phyloP scores from a whole-genome alignment of 53 echinoderm and acorn worm genomes.

The Glandiceps talaboti region DNA sequence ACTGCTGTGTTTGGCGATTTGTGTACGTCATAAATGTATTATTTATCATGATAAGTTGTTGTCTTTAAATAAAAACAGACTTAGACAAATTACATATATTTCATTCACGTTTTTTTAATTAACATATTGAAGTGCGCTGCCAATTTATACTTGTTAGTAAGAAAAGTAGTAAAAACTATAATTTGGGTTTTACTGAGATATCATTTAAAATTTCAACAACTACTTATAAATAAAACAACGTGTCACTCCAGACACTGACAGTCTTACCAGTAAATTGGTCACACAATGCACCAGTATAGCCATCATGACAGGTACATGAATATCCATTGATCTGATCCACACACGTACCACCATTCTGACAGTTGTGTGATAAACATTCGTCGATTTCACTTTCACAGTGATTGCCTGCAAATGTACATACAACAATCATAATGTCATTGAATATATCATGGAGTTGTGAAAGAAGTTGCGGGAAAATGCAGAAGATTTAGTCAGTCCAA shows the following conservation, averaged over 20 bases:
- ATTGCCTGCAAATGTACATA: conserved; percentile 5
- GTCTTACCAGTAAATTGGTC: conserved; percentile 45
- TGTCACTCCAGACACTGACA: background rate
- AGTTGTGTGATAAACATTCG: conserved; percentile 32
- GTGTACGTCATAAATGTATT: too few relatives aligned
- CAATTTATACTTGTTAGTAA: too few relatives aligned
- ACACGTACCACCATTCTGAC: conserved; percentile 31
- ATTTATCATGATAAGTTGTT: too few relatives aligned
- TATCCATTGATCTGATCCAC: conserved; percentile 44
- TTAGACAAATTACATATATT: too few relatives aligned
- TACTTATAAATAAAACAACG: background rate
- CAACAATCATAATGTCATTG: too few relatives aligned
- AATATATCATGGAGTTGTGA: too few relatives aligned
- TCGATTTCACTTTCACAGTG: conserved; percentile 29
- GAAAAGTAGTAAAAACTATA: background rate
- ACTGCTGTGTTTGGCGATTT: too few relatives aligned
- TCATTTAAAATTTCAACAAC: background rate
- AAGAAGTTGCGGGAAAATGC: too few relatives aligned
- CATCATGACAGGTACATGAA: conserved; percentile 43
- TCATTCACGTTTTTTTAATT: too few relatives aligned
- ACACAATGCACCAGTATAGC: conserved; percentile 44
- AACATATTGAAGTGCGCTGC: too few relatives aligned
- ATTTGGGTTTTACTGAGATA: background rate
- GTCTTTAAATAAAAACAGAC: too few relatives aligned
- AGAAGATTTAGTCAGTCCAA: too few relatives aligned